Evolutionary conservation across 2,113 vertebrate genomes (phyloP).

Genomic region (Clarias magur): DNA sequence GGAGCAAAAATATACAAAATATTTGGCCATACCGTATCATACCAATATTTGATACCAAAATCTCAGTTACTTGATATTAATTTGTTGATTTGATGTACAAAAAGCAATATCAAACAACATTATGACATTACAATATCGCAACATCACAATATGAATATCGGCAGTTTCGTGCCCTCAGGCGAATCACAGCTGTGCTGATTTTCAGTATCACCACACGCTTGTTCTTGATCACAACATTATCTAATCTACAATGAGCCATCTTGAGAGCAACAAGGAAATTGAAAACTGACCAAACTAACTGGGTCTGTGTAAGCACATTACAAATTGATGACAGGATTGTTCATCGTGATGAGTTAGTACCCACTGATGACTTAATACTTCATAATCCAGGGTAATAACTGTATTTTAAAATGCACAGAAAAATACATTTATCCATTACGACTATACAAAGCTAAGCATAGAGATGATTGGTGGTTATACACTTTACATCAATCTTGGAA

Average conservation of each 20-base stretch:
- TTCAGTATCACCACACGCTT: background rate
- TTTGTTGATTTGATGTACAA: background rate
- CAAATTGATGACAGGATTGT: background rate
- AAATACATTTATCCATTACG: background rate
- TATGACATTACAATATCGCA: background rate
- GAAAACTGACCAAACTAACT: background rate
- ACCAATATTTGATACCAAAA: background rate
- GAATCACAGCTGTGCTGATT: background rate
- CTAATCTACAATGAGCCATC: background rate
- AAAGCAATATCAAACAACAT: background rate
- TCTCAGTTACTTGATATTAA: background rate
- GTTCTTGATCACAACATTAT: background rate
- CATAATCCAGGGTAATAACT: background rate
- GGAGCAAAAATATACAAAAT: background rate
- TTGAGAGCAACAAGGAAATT: background rate
- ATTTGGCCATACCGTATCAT: background rate
- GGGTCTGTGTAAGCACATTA: background rate
- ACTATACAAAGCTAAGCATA: background rate
- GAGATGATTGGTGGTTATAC: background rate
- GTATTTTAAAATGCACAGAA: background rate
- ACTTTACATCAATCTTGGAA: background rate
- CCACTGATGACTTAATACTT: background rate
- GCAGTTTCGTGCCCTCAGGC: background rate
- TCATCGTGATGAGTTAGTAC: background rate
- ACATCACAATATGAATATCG: background rate